A percentile compares a stretch with the other conserved stretches of the same genome.
phyloP scores from a whole-genome alignment of 2,113 vertebrate genomes.

The Atherinomorus stipes region DNA sequence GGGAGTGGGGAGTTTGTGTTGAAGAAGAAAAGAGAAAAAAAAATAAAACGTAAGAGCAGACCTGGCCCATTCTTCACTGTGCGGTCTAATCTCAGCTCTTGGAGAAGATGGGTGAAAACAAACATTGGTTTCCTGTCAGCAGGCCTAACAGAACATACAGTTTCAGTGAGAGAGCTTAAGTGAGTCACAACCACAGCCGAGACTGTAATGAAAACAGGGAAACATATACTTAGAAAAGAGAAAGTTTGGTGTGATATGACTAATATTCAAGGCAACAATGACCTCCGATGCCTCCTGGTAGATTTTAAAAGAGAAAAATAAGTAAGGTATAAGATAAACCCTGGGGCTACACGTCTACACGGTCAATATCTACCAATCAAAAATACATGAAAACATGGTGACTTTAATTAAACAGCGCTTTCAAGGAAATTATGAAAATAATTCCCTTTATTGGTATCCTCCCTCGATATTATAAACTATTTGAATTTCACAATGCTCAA shows the following conservation, averaged over 20 bases:
- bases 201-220: slow-evolving; percentile 29
- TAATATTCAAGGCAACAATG: slow-evolving; percentile 64
- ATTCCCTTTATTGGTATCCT: not conserved
- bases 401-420: slow-evolving; percentile 25
- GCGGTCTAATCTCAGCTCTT: slow-evolving; percentile 76
- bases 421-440: slow-evolving; percentile 16
- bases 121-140: slow-evolving; percentile 71
- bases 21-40: slow-evolving; percentile 34
- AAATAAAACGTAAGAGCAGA: slow-evolving; percentile 57
- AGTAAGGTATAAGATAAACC: slow-evolving; percentile 35
- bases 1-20: slow-evolving; percentile 65
- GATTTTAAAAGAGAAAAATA: slow-evolving; percentile 32
- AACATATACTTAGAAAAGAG: slow-evolving; percentile 10
- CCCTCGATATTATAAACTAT: not conserved
- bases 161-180: slow-evolving; percentile 43
- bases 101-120: slow-evolving; percentile 68
- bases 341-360: slow-evolving; percentile 2
- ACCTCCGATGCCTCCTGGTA: slow-evolving; percentile 33
- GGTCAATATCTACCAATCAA: not conserved
- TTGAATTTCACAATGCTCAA: not conserved
- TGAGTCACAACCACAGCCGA: slow-evolving; percentile 34
- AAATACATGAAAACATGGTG: not conserved
- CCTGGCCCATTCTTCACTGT: slow-evolving; percentile 75
- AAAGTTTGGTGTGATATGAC: slow-evolving; percentile 42
- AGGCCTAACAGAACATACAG: slow-evolving; percentile 59